Base-by-base conservation (phyloP, 2,797 vertebrate genomes). In the Aselliscus stoliczkanus region DNA sequence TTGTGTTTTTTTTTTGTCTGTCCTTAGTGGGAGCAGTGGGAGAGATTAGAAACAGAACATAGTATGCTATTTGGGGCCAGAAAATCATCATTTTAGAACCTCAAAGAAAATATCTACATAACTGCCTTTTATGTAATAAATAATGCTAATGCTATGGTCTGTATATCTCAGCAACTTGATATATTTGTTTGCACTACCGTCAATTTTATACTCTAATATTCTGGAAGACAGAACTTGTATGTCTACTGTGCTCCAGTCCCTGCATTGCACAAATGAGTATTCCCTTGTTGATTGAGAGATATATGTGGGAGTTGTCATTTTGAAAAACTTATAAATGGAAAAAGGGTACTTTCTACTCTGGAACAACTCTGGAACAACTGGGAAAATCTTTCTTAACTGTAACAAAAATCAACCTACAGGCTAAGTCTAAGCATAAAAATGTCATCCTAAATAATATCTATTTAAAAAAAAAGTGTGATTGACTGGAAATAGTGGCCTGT, bases 401-500 rank as follows among this genome's bases (percentile, higher is more conserved):
- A 75, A 93, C 56, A 88, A 90, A 88, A 75, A 31, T 79, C 20
- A 94, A 82, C 29, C 13, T 93, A 23, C 23, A 92, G 29, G 47
- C 25, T 90, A 72, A 83, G 9, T 50, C 52, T 87, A 94, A 80
- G 54, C 21, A 90, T 64, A 93, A 93, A 96, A 92, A 73, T 89
- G 65, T 90, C 67, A 95, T 84, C 23, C 13, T 90, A 64, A 93
- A 64, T 86, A 18, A 14, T 92, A 80, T 58, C 70, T 81, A 47
- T 25, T 10, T 39, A 76, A 15, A 69, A 92, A 96, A 91, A 29
- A 62, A 5, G 7, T 65, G 4, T 88, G 88, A 95, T 88, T 85
- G 62, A 93, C 39, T 79, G 67, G 37, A 65, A 94, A 73, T 10
- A 70, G 25, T 86, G 69, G 12, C 4, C 34, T 96, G 1, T 67